A percentile compares a stretch with the other conserved stretches of the same genome.
These are phyloP conservation scores for Archips crataeganus DNA, from an alignment of 2,888 invertebrate species.

Conservation along the genomic window DNA sequence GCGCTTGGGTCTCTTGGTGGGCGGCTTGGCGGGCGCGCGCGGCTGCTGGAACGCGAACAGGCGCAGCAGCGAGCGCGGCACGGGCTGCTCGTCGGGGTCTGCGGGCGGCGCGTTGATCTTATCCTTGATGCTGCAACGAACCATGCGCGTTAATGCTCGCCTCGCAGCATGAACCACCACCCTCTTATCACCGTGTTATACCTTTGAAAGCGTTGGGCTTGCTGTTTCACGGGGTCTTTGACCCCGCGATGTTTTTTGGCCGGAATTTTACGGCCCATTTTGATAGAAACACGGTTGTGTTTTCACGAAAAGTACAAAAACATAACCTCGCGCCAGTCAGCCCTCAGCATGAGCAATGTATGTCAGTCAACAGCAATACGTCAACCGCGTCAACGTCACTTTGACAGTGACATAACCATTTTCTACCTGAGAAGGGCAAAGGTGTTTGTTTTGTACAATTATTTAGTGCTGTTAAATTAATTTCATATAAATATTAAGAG, in stretches of 20 bases:
- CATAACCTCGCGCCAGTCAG: neutral
- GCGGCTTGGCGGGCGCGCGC: neutral
- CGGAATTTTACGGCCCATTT: constrained; percentile 92
- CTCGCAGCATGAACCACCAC: neutral
- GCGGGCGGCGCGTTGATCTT: constrained; percentile 92
- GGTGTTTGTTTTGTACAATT: no score
- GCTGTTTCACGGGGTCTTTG: constrained; percentile 91
- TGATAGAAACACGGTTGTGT: constrained; percentile 1
- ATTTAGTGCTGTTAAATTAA: no score
- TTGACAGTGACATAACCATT: no score
- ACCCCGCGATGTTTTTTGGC: constrained; percentile 92
- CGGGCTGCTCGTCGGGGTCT: constrained; percentile 89
- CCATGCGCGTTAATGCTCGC: constrained; percentile 2
- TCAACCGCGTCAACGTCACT: neutral
- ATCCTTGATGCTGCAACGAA: constrained; percentile 86
- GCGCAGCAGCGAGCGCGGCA: constrained; percentile 89
- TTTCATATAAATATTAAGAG: no score
- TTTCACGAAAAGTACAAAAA: neutral
- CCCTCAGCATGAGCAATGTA: neutral
- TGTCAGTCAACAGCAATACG: neutral
- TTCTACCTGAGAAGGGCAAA: no score
- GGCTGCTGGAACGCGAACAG: constrained; percentile 78
- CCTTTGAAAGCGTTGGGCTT: constrained; percentile 87
- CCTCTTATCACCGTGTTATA: constrained; percentile 60
- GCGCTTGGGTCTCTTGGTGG: constrained; percentile 46